Evolutionary conservation across 2,888 invertebrate genomes (phyloP).

Genomic region (Lepetodrilus schrolli): DNA sequence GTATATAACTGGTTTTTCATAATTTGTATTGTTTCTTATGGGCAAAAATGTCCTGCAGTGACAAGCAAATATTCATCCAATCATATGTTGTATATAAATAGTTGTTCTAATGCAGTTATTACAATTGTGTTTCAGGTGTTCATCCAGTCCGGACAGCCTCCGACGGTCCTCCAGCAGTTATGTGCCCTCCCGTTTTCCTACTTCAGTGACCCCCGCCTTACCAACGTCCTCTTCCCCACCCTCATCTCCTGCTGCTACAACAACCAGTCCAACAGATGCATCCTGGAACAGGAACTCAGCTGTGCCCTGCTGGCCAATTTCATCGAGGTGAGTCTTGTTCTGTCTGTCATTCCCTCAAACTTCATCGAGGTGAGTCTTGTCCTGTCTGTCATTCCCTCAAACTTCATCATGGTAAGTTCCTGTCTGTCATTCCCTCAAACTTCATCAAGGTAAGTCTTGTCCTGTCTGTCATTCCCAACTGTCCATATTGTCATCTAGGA

Average conservation of each 20-base stretch:
- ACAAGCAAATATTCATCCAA: no score
- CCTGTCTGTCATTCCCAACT: conserved; percentile 75
- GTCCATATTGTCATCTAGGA: no score
- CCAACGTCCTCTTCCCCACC: conserved; percentile 85
- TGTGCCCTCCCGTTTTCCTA: conserved; percentile 88
- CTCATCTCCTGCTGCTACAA: conserved; percentile 83
- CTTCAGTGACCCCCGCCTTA: conserved; percentile 85
- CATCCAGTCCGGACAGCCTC: conserved; percentile 84
- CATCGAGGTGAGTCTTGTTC: conserved; percentile 76
- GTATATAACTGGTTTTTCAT: no score
- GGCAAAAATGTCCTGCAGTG: no score
- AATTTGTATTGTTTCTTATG: no score
- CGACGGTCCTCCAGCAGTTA: conserved; percentile 88
- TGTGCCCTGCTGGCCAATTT: conserved; percentile 76
- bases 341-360: conserved; percentile 75
- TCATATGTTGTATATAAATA: no score
- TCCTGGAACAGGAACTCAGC: conserved; percentile 83
- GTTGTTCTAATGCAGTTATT: no score
- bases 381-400: conserved; percentile 75
- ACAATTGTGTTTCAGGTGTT: conserved; percentile 78
- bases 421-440: no score
- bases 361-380: conserved; percentile 76
- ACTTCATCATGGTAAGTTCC: no score
- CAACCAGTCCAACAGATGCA: conserved; percentile 83
- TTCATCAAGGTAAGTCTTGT: no score